Evolutionary conservation across 92 coral and sea anemone species (phyloP).

Genomic region (Porites rus): DNA sequence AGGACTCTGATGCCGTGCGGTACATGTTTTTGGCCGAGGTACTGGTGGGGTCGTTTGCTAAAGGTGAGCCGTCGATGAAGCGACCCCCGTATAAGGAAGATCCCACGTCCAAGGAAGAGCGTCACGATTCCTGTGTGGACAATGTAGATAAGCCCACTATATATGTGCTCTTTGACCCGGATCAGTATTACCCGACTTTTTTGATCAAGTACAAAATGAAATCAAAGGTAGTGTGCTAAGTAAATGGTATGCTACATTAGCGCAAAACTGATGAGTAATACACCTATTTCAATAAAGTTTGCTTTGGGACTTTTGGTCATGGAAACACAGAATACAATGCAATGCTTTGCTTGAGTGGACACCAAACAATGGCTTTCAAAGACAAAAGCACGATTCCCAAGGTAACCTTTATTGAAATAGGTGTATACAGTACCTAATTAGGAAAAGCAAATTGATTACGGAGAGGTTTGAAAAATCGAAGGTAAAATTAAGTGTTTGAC

Average conservation of each 20-base stretch:
- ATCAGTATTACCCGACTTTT: slow-evolving; percentile 84
- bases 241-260: not conserved
- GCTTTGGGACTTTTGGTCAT: no score
- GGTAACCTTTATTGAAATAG: no score
- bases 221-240: slow-evolving; percentile 34
- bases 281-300: no score
- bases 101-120: slow-evolving; percentile 49
- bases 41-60: slow-evolving; percentile 78
- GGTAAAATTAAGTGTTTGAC: no score
- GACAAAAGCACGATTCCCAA: no score
- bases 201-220: slow-evolving; percentile 64
- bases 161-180: slow-evolving; percentile 77
- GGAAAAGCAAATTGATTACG: no score
- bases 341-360: no score
- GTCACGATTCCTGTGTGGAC: slow-evolving; percentile 87
- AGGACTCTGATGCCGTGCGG: slow-evolving; percentile 64
- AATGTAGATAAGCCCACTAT: slow-evolving; percentile 69
- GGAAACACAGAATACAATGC: no score
- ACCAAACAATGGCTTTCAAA: no score
- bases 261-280: no score
- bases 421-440: no score
- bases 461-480: no score
- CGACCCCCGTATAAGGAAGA: slow-evolving; percentile 49
- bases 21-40: slow-evolving; percentile 84
- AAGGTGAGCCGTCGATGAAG: slow-evolving; percentile 72